Conservation (phyloP, 2,113 vertebrate species). For the Hassar affinis region DNA sequence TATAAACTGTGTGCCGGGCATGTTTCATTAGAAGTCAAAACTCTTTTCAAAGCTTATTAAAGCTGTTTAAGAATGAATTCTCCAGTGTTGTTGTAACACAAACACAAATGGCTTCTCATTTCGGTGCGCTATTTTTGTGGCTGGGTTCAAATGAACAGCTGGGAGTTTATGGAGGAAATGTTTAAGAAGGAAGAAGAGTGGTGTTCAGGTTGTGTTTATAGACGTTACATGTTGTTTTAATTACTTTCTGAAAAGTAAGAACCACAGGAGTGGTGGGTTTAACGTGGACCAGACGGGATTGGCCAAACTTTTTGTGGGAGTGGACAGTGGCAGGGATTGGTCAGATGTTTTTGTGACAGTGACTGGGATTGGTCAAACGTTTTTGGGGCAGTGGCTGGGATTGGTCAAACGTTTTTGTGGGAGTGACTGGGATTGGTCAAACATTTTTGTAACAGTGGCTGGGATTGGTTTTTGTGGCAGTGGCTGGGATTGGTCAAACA, state of each 20-base stretch:
- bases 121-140: background rate
- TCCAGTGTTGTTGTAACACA: background rate
- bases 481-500: background rate
- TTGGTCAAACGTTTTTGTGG: too few species aligned
- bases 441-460: background rate
- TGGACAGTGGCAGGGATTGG: background rate
- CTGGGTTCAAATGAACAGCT: background rate
- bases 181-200: background rate
- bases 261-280: background rate
- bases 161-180: background rate
- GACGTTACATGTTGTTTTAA: too few species aligned
- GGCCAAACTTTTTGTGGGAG: background rate
- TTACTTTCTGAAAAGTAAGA: too few species aligned
- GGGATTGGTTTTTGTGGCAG: background rate
- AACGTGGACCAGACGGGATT: background rate
- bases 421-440: too few species aligned
- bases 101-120: background rate
- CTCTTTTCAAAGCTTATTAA: conserved; percentile 5
- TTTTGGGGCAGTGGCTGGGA: too few species aligned
- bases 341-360: background rate
- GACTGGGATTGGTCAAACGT: too few species aligned
- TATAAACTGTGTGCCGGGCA: background rate
- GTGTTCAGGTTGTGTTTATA: too few species aligned
- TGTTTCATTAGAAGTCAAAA: conserved; percentile 6
- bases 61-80: background rate